Percentiles rank a stretch among this genome's conserved stretches.
These are phyloP conservation scores for Hemicentrotus pulcherrimus DNA, from an alignment of 35 echinoderm and acorn worm genomes.

Conservation along the genomic window DNA sequence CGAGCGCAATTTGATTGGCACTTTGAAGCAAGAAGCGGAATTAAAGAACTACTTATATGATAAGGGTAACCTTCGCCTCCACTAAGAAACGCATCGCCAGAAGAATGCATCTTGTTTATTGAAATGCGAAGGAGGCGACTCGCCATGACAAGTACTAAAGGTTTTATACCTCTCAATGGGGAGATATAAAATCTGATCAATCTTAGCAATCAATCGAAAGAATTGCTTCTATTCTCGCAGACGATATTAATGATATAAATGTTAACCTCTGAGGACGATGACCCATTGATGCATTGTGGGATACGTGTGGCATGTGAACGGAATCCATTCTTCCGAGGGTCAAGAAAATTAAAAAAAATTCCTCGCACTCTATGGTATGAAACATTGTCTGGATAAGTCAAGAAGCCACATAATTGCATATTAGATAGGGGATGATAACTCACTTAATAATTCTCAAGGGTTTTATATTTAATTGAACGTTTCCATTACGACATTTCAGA, in stretches of 20 bases:
- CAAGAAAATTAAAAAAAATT: neutral
- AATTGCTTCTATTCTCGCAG: neutral
- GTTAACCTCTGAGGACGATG: neutral
- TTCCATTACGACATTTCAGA: neutral
- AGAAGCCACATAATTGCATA: neutral
- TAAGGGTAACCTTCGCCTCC: neutral
- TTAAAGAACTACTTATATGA: neutral
- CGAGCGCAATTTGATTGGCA: neutral
- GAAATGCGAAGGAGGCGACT: neutral
- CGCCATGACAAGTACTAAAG: neutral
- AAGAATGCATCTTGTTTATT: neutral
- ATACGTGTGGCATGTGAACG: neutral
- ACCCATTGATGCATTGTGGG: neutral
- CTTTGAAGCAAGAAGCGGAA: neutral
- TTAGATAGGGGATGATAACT: neutral
- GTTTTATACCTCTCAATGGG: neutral
- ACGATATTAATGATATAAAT: neutral
- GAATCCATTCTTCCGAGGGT: neutral
- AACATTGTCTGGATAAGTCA: neutral
- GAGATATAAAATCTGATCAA: conserved; percentile 8
- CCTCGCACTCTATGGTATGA: neutral
- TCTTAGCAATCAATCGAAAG: neutral
- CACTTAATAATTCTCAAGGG: neutral
- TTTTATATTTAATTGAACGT: conserved; percentile 9
- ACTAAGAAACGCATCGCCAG: neutral